Conservation (phyloP, 2,888 invertebrate species). For the Epistrophella euchroma region DNA sequence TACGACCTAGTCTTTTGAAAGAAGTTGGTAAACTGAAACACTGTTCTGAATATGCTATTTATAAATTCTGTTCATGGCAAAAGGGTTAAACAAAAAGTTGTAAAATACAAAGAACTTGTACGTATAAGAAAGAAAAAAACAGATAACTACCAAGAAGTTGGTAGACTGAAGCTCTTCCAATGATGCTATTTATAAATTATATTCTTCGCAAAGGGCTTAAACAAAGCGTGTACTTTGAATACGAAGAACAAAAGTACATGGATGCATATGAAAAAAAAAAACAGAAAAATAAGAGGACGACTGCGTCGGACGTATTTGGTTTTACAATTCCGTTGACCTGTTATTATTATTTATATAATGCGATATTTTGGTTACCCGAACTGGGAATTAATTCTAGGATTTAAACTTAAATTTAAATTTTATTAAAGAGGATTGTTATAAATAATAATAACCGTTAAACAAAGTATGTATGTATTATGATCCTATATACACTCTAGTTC, state of each 20-base stretch:
- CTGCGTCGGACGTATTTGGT: no score
- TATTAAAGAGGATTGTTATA: no score
- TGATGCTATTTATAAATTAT: neutral
- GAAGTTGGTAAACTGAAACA: constrained; percentile 1
- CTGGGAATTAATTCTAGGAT: no score
- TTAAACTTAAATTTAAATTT: no score
- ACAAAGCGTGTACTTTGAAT: neutral
- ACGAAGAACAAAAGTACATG: neutral
- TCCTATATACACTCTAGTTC: no score
- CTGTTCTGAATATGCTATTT: neutral
- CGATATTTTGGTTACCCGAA: no score
- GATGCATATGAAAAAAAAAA: no score
- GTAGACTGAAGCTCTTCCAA: neutral
- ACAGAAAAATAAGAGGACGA: no score
- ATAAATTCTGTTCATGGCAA: neutral
- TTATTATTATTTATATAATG: no score
- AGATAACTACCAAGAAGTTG: neutral
- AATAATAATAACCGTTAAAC: no score
- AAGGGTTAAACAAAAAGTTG: neutral
- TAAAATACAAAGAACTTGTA: neutral
- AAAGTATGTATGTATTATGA: no score
- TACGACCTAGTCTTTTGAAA: constrained; percentile 4
- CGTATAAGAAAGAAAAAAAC: neutral
- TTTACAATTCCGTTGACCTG: no score
- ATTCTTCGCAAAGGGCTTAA: neutral